Evolutionary conservation across 2,113 vertebrate genomes (phyloP).

Genomic region (Rattus norvegicus): DNA sequence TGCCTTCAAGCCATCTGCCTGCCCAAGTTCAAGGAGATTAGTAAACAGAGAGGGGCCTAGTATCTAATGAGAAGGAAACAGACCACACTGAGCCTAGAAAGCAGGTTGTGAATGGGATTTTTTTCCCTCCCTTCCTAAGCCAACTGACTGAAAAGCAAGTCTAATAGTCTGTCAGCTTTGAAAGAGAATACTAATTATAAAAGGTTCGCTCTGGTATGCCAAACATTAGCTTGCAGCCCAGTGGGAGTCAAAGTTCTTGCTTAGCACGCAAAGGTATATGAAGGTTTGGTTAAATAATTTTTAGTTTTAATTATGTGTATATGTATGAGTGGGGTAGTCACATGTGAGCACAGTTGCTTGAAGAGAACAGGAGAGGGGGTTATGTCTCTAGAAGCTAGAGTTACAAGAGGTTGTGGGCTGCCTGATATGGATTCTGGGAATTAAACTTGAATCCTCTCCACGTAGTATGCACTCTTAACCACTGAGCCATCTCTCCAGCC

Average conservation of each 20-base stretch:
- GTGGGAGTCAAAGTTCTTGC: constrained; percentile 82
- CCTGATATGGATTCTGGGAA: too few species aligned
- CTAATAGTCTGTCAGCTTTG: constrained; percentile 69
- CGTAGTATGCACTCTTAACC: background rate
- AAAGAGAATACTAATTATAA: constrained; percentile 72
- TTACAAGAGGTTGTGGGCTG: background rate
- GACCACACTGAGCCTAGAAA: background rate
- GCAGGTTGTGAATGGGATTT: constrained; percentile 19
- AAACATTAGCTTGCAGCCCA: constrained; percentile 73
- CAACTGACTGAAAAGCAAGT: constrained; percentile 61
- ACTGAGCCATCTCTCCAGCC: background rate
- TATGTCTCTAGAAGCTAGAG: background rate
- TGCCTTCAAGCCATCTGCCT: constrained; percentile 50
- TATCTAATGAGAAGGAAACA: background rate
- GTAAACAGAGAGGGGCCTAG: constrained; percentile 44
- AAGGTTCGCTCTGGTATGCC: constrained; percentile 63
- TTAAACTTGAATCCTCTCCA: background rate
- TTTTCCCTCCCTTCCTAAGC: background rate
- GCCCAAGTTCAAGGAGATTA: background rate
- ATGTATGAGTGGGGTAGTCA: background rate
- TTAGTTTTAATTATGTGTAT: background rate
- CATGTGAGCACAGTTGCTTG: background rate
- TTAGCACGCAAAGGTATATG: constrained; percentile 85
- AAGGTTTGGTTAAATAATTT: constrained; percentile 27
- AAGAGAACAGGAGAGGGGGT: background rate